phyloP scores from a whole-genome alignment of 2,797 vertebrate species.

The Sciurus carolinensis region DNA sequence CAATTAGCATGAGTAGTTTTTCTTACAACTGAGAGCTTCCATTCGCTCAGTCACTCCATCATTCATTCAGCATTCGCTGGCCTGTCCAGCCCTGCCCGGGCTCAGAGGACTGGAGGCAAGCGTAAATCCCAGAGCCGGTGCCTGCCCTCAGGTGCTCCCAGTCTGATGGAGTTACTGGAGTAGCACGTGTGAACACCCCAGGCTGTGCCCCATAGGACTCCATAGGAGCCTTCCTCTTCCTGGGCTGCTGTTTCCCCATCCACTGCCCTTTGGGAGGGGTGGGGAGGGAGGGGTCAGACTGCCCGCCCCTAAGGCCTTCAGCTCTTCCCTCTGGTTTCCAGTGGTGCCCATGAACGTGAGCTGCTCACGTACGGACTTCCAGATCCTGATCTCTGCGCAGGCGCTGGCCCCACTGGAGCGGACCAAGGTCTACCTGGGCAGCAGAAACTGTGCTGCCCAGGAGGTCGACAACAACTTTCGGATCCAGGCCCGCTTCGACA shows the following conservation, averaged over 20 bases:
- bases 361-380: constrained; percentile 98
- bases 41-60: background rate
- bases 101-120: background rate
- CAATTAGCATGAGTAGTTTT: background rate
- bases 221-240: too few species aligned
- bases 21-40: background rate
- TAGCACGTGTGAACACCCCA: rapidly evolving
- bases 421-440: constrained; percentile 95
- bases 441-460: constrained; percentile 93
- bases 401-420: constrained; percentile 94
- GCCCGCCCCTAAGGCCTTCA: background rate
- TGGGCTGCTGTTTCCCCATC: background rate
- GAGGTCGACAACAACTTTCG: constrained; percentile 93
- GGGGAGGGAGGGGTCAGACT: background rate
- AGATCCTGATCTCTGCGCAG: constrained; percentile 94
- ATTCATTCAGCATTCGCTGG: background rate
- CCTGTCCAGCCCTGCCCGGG: background rate
- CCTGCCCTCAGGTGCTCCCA: background rate
- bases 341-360: constrained; percentile 97
- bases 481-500: constrained; percentile 96
- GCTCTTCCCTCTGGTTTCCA: constrained; percentile 80
- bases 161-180: background rate
- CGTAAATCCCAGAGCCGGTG: background rate
- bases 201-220: background rate
- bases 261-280: background rate